Percentiles rank a stretch among this genome's conserved stretches.
phyloP scores from a whole-genome alignment of 2,113 vertebrate species.

The Anseranas semipalmata region DNA sequence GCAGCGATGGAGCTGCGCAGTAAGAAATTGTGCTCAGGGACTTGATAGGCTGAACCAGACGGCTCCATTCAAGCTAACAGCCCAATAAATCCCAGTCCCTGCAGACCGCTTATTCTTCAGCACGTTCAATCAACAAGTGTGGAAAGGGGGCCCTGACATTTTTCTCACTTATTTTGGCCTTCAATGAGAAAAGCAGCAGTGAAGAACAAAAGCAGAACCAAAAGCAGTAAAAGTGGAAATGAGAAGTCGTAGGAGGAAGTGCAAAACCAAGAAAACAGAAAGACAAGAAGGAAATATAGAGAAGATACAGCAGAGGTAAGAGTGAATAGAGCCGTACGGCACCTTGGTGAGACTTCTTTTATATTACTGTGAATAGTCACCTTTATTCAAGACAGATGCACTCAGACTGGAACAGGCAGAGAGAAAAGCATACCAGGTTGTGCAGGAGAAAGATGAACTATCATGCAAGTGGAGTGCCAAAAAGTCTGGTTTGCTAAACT shows the following conservation, averaged over 20 bases:
- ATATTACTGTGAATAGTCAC: background rate
- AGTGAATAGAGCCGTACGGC: background rate
- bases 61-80: slow-evolving; percentile 14
- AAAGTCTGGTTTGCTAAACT: background rate
- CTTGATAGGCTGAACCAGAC: background rate
- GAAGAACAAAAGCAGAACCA: background rate
- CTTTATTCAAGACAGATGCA: background rate
- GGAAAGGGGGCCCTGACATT: background rate
- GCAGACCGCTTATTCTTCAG: slow-evolving; percentile 32
- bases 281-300: background rate
- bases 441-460: slow-evolving; percentile 13
- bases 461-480: background rate
- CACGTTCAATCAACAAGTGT: slow-evolving; percentile 2
- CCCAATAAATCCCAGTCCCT: slow-evolving; percentile 28
- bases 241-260: background rate
- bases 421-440: background rate
- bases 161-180: slow-evolving; percentile 30
- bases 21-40: slow-evolving; percentile 14
- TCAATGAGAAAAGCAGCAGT: background rate
- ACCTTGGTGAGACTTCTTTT: background rate
- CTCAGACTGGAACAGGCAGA: background rate
- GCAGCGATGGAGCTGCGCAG: background rate
- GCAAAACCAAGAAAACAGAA: background rate
- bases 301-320: background rate
- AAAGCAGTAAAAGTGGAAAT: background rate